A percentile compares a stretch with the other conserved stretches of the same genome.
phyloP scores from a whole-genome alignment of 2,888 invertebrate genomes.

The Drosophila gaucha region DNA sequence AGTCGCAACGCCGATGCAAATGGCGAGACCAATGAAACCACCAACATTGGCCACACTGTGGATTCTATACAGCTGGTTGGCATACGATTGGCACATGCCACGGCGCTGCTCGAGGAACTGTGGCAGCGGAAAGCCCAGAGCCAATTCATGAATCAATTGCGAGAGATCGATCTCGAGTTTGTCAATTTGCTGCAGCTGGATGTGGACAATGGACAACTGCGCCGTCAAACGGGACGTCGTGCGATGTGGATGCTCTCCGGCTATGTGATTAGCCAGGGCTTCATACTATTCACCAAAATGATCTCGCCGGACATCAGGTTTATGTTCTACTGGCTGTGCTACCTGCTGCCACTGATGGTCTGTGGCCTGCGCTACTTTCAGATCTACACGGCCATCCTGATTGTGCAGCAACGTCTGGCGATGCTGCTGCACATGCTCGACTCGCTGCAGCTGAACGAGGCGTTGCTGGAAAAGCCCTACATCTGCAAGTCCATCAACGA shows the following conservation, averaged over 20 bases:
- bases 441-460: conserved; percentile 48
- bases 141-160: conserved; percentile 61
- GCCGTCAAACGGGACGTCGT: conserved; percentile 29
- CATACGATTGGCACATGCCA: conserved; percentile 78
- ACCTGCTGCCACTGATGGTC: conserved; percentile 73
- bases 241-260: conserved; percentile 59
- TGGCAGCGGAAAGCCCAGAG: conserved; percentile 58
- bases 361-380: conserved; percentile 82
- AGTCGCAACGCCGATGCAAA: conserved; percentile 7
- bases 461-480: background rate
- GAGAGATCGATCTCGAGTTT: conserved; percentile 79
- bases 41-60: conserved; percentile 72
- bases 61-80: conserved; percentile 81
- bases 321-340: conserved; percentile 73
- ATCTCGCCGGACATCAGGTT: conserved; percentile 30
- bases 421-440: conserved; percentile 64
- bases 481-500: conserved; percentile 25
- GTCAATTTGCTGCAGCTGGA: conserved; percentile 69
- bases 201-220: conserved; percentile 62
- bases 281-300: conserved; percentile 64
- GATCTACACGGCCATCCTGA: conserved; percentile 68
- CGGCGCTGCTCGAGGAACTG: conserved; percentile 75
- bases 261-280: conserved; percentile 64
- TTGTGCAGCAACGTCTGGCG: conserved; percentile 77
- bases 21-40: conserved; percentile 19